Percentiles rank a stretch among this genome's conserved stretches.
Evolutionary conservation across 2,113 vertebrate genomes (phyloP).

Genomic region (Columba janthina): DNA sequence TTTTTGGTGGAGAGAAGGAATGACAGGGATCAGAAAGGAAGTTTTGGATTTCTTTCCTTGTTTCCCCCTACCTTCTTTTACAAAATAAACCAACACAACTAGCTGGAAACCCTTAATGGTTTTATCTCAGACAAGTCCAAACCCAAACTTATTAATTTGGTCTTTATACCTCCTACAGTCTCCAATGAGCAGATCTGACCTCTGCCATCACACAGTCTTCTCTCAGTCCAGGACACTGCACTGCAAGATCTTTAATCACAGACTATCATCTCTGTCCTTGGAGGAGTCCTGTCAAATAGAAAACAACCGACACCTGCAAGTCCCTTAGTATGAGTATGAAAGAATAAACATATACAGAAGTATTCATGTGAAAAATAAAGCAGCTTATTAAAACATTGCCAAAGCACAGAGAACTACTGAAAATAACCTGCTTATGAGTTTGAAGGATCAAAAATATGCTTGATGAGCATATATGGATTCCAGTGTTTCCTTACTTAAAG

Average conservation of each 20-base stretch:
- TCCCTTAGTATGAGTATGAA: neutral
- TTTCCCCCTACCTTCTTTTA: rapidly evolving
- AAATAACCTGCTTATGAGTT: neutral
- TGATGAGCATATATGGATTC: neutral
- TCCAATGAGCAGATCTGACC: neutral
- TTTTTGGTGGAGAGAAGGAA: neutral
- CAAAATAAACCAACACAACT: neutral
- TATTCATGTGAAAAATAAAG: neutral
- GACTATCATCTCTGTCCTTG: neutral
- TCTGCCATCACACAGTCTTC: neutral
- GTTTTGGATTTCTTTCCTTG: neutral
- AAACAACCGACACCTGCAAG: neutral
- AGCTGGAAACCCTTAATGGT: neutral
- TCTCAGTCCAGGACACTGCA: neutral
- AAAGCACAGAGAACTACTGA: neutral
- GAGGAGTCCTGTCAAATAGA: neutral
- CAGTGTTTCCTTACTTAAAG: neutral
- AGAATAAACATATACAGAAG: neutral
- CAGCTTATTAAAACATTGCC: neutral
- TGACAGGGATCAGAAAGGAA: neutral
- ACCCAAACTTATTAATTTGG: neutral
- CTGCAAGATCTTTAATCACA: neutral
- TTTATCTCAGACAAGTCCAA: neutral
- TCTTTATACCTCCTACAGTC: neutral
- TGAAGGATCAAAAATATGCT: neutral